Evolutionary conservation across 2,888 invertebrate species (phyloP).

Genomic region (Pseudococcus jackbeardsleyi): DNA sequence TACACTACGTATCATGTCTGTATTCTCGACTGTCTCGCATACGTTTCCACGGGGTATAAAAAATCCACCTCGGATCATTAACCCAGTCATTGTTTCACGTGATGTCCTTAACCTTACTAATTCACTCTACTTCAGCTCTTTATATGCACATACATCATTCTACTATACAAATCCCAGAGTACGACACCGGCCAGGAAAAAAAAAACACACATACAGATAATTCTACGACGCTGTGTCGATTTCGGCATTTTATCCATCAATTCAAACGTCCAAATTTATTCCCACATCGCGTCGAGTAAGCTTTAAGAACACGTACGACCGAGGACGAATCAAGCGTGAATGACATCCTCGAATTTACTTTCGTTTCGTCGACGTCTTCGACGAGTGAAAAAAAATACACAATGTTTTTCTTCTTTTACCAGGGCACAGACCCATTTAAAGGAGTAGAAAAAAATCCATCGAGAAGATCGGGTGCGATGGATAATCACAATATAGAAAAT

Average conservation of each 20-base stretch:
- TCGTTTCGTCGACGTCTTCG: neutral
- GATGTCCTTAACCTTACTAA: slow-evolving; percentile 20
- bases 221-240: neutral
- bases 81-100: slow-evolving; percentile 22
- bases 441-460: neutral
- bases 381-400: neutral
- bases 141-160: neutral
- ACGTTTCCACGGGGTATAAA: neutral
- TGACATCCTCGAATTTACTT: slow-evolving; percentile 43
- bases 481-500: slow-evolving; percentile 8
- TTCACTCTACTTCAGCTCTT: neutral
- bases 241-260: neutral
- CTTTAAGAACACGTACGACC: slow-evolving; percentile 36
- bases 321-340: slow-evolving; percentile 48
- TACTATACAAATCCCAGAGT: neutral
- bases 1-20: neutral
- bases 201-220: slow-evolving; percentile 24
- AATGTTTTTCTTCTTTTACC: neutral
- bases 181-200: neutral
- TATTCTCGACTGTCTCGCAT: neutral
- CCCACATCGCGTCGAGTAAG: slow-evolving; percentile 7
- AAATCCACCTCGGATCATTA: neutral
- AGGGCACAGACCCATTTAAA: slow-evolving; percentile 5
- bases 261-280: neutral
- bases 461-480: neutral